These are phyloP conservation scores for Smittia sp. DNA, from an alignment of 2,888 invertebrate species.

Conservation along the genomic window DNA sequence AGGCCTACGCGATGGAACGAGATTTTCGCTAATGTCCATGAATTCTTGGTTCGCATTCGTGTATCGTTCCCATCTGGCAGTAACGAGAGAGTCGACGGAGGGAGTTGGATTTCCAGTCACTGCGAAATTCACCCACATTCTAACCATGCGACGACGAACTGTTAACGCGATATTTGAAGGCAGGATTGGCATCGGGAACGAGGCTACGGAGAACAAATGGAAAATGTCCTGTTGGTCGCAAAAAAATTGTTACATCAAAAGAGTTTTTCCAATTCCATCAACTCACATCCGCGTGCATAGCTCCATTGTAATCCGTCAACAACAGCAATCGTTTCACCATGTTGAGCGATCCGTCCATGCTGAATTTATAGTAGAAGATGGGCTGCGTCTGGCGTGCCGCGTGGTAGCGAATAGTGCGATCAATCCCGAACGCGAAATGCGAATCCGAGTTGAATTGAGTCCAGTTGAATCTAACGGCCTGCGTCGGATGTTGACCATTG, in stretches of 20 bases:
- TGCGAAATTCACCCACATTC: constrained; percentile 58
- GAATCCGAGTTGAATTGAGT: constrained; percentile 41
- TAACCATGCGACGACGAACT: constrained; percentile 52
- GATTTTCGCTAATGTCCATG: constrained; percentile 53
- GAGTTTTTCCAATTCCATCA: not conserved
- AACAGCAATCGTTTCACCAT: constrained; percentile 39
- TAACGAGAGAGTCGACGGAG: constrained; percentile 52
- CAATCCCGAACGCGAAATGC: constrained; percentile 42
- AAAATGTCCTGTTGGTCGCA: constrained; percentile 50
- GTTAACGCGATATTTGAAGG: constrained; percentile 5
- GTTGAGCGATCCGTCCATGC: constrained; percentile 42
- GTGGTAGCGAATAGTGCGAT: constrained; percentile 41
- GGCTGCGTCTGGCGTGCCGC: constrained; percentile 33
- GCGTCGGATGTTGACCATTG: constrained; percentile 27
- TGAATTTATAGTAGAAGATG: constrained; percentile 42
- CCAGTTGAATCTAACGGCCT: constrained; percentile 30
- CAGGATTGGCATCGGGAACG: constrained; percentile 45
- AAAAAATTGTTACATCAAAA: constrained; percentile 50
- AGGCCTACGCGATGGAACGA: constrained; percentile 55
- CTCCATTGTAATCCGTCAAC: constrained; percentile 10
- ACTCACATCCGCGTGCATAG: constrained; percentile 34
- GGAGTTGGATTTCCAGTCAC: constrained; percentile 54
- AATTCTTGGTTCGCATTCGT: constrained; percentile 53
- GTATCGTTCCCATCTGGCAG: constrained; percentile 55
- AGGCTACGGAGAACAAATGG: constrained; percentile 51